A percentile compares a stretch with the other conserved stretches of the same genome.
Conservation (phyloP, 37 sponge, comb jelly and placozoan genomes). For the Hormiphora californensis region DNA sequence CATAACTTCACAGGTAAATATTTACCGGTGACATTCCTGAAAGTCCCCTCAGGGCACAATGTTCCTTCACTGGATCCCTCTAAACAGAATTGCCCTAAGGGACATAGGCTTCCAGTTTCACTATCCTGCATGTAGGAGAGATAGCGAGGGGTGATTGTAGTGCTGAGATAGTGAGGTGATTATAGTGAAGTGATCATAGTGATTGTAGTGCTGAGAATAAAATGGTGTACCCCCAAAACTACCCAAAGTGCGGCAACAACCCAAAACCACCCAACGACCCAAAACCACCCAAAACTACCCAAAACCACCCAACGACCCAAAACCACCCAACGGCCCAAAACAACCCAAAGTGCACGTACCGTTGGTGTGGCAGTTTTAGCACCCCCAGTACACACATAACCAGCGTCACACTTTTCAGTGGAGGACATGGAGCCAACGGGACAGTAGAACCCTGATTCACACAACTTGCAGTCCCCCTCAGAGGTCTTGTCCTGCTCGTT, state of each 20-base stretch:
- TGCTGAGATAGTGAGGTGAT: too few relatives aligned
- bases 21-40: not conserved
- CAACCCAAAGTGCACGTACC: not conserved
- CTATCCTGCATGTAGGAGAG: slow-evolving; percentile 43
- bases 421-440: not conserved
- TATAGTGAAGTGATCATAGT: too few relatives aligned
- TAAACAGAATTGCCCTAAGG: slow-evolving; percentile 54
- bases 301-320: too few relatives aligned
- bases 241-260: too few relatives aligned
- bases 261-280: too few relatives aligned
- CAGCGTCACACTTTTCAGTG: slow-evolving; percentile 58
- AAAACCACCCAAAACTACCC: too few relatives aligned
- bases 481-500: not conserved
- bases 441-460: slow-evolving; percentile 56
- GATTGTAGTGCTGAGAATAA: too few relatives aligned
- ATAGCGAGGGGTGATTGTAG: too few relatives aligned
- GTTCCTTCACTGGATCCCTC: not conserved
- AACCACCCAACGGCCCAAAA: not conserved
- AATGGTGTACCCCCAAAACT: too few relatives aligned
- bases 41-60: slow-evolving; percentile 50
- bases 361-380: not conserved
- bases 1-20: too few relatives aligned
- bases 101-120: not conserved
- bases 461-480: slow-evolving; percentile 20
- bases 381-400: slow-evolving; percentile 48